Conservation (phyloP, 2,113 vertebrate genomes). For the Lamprologus tigripictilis region DNA sequence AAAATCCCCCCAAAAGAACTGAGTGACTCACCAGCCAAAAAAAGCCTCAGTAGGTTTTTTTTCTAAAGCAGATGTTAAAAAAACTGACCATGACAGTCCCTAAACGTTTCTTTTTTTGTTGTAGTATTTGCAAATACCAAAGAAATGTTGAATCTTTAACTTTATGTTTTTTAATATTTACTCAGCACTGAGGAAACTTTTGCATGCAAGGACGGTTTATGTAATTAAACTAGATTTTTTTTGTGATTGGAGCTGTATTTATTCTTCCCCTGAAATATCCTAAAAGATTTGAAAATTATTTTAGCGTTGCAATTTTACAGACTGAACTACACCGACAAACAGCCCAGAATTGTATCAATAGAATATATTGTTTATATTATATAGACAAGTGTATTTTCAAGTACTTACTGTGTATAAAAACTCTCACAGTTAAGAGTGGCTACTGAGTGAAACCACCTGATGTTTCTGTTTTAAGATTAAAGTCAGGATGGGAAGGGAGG, state of each 20-base stretch:
- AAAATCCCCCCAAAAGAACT: background rate
- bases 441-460: constrained; percentile 46
- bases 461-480: constrained; percentile 13
- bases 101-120: background rate
- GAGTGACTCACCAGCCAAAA: background rate
- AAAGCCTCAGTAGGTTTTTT: background rate
- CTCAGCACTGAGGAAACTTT: background rate
- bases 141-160: background rate
- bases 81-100: background rate
- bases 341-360: background rate
- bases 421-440: background rate
- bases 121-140: background rate
- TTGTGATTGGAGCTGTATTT: background rate
- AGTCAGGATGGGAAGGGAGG: background rate
- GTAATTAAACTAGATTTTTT: background rate
- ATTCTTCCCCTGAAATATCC: background rate
- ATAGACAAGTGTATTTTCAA: background rate
- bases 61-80: background rate
- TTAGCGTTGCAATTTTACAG: background rate
- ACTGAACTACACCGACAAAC: background rate
- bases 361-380: background rate
- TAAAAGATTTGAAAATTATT: background rate
- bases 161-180: background rate
- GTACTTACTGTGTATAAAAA: background rate
- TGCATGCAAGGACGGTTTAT: background rate